These are phyloP conservation scores for Mesocricetus auratus DNA, from an alignment of 2,113 vertebrate species.

Conservation along the genomic window DNA sequence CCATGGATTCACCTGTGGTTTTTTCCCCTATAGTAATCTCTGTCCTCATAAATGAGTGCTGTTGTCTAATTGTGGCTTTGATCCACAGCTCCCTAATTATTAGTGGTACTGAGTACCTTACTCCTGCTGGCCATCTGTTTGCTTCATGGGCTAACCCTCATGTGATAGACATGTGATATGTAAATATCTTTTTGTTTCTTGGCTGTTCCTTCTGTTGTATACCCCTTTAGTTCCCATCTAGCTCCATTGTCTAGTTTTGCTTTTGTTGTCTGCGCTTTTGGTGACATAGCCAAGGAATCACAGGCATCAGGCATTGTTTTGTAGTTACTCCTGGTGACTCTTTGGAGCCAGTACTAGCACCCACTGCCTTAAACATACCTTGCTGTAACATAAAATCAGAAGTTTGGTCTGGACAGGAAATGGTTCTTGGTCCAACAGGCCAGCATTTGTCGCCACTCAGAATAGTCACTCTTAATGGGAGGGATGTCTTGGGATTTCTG, in stretches of 20 bases:
- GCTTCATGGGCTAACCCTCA: neutral
- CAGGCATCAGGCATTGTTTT: neutral
- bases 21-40: neutral
- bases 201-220: neutral
- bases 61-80: neutral
- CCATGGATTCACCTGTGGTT: neutral
- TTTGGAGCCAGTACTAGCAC: neutral
- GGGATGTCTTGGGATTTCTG: neutral
- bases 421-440: neutral
- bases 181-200: neutral
- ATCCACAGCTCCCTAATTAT: neutral
- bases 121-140: neutral
- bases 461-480: neutral
- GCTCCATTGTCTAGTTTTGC: neutral
- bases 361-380: neutral
- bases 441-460: neutral
- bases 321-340: neutral
- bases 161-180: neutral
- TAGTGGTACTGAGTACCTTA: neutral
- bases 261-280: neutral
- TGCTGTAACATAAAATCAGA: neutral
- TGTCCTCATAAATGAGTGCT: neutral
- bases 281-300: neutral
- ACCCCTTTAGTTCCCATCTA: neutral
- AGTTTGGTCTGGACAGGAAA: neutral